phyloP scores from a whole-genome alignment of 2,797 vertebrate species.

The Crotalus adamanteus region DNA sequence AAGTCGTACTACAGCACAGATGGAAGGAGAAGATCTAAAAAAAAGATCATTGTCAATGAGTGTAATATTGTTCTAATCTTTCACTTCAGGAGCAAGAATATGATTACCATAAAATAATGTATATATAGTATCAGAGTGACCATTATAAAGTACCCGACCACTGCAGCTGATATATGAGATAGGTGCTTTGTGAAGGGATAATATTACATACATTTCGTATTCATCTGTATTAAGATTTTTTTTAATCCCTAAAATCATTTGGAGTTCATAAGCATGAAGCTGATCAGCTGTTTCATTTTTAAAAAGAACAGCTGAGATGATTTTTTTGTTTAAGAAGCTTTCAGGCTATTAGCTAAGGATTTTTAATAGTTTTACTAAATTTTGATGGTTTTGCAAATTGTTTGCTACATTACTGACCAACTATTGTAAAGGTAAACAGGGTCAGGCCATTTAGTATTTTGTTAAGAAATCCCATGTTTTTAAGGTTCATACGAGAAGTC shows the following conservation, averaged over 20 bases:
- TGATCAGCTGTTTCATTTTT: neutral
- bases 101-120: neutral
- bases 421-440: neutral
- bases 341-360: neutral
- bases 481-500: neutral
- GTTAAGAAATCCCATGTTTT: neutral
- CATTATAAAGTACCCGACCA: neutral
- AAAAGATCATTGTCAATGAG: neutral
- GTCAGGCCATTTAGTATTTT: neutral
- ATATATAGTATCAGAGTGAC: neutral
- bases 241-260: neutral
- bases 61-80: neutral
- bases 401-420: neutral
- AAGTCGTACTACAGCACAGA: neutral
- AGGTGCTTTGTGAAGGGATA: neutral
- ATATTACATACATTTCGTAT: neutral
- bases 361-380: neutral
- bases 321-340: neutral
- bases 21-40: neutral
- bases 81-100: neutral
- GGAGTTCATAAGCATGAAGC: neutral
- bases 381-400: neutral
- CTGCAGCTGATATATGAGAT: neutral
- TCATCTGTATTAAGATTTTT: neutral
- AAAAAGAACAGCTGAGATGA: neutral